These are phyloP conservation scores for Danio albolineatus DNA, from an alignment of 2,797 vertebrate genomes.

Conservation along the genomic window DNA sequence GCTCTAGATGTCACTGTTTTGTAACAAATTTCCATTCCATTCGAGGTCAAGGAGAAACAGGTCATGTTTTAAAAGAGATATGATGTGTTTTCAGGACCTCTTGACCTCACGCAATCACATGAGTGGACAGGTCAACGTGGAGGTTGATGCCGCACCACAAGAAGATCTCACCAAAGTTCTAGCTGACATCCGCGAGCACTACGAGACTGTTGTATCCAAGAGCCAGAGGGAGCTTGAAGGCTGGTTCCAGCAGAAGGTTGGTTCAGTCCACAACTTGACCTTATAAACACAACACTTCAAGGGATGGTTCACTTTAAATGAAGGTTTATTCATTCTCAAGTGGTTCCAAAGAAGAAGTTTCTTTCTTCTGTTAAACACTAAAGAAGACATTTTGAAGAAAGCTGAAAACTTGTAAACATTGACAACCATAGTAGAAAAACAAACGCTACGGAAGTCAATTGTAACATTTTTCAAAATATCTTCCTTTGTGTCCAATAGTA, in stretches of 20 bases:
- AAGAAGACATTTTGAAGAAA: no score
- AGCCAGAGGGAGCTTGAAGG: constrained; percentile 81
- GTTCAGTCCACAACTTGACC: not conserved
- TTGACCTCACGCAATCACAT: constrained; percentile 72
- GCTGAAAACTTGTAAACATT: no score
- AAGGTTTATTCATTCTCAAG: no score
- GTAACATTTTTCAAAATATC: no score
- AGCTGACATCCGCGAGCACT: constrained; percentile 84
- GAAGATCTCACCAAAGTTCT: constrained; percentile 81
- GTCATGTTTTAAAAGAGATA: not conserved
- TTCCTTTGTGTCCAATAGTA: no score
- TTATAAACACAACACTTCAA: not conserved
- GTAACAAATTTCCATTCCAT: not conserved
- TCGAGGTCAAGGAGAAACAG: not conserved
- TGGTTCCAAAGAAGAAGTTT: no score
- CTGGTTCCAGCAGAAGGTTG: constrained; percentile 82
- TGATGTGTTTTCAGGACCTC: constrained; percentile 78
- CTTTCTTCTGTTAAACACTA: no score
- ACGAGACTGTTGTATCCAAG: constrained; percentile 81
- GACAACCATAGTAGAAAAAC: no score
- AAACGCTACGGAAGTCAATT: no score
- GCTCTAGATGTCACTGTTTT: constrained; percentile 22
- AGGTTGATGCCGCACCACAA: constrained; percentile 81
- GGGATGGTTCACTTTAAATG: no score
- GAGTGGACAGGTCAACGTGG: constrained; percentile 86